These are phyloP conservation scores for Channa maculata DNA, from an alignment of 2,113 vertebrate genomes.

Conservation along the genomic window DNA sequence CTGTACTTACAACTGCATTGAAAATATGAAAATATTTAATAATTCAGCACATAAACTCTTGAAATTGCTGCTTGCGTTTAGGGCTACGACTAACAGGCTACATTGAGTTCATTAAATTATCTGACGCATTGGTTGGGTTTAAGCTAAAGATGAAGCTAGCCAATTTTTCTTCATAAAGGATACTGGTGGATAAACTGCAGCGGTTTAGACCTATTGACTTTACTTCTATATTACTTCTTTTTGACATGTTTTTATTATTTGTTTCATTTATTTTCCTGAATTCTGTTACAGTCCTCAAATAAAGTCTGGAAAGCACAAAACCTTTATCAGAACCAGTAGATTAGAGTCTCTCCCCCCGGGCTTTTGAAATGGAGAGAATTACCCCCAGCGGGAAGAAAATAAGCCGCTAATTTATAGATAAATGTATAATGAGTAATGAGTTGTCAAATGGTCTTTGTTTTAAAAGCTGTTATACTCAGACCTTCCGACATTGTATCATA, in stretches of 20 bases:
- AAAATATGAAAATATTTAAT: not conserved
- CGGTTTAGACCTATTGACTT: not conserved
- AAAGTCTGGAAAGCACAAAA: not conserved
- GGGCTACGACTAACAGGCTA: not conserved
- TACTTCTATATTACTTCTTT: not conserved
- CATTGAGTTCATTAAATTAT: not conserved
- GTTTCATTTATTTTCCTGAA: not conserved
- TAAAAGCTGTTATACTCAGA: conserved; percentile 26
- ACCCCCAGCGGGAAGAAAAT: not conserved
- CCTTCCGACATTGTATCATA: conserved; percentile 58
- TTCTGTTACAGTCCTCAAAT: not conserved
- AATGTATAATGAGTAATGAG: not conserved
- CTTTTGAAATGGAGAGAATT: conserved; percentile 1
- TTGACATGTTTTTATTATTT: not conserved
- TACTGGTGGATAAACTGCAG: no score
- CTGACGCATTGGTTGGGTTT: no score
- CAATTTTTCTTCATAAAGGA: no score
- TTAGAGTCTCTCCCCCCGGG: not conserved
- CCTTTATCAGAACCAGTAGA: not conserved
- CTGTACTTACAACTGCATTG: no score
- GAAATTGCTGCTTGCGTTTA: not conserved
- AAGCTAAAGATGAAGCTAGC: no score
- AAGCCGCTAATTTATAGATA: no score
- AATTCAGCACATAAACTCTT: not conserved
- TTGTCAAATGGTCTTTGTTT: conserved; percentile 24